Evolutionary conservation across 64 coral and sea anemone species (phyloP), one percentile per base, ranked within the genome.

Genomic region (Astreopora myriophthalma): DNA sequence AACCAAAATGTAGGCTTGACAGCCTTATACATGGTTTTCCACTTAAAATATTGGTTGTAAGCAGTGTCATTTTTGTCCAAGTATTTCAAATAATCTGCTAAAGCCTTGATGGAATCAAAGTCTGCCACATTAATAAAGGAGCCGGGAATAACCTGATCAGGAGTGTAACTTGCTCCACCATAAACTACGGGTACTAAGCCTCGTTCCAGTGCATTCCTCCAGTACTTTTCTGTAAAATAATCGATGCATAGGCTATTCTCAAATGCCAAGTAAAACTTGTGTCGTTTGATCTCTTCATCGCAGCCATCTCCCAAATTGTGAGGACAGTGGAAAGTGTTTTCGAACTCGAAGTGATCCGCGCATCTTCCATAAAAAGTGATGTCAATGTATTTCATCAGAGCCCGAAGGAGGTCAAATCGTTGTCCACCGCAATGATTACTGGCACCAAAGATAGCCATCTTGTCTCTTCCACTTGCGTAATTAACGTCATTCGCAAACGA

Each of bases 221-320:
- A 74, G 39, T 74, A 74, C 30, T 74, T 74, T 37, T 74, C 71
- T 74, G 71, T 74, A 16, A 74, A 22, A 19, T 74, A 74, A 33
- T 74, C 71, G 5, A 35, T n/a, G 36, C 71, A 74, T 3, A 74
- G 22, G 20, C 71, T 74, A 74, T 74, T 74, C 20, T 40, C 71
- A 74, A 74, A n/a, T 20, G 71, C 30, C 19, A 74, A 34, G 17
- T 74, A 74, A 37, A 74, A 74, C 22, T 74, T 74, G 13, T 74
- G 14, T 10, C 71, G 12, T 19, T 74, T 35, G 6, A 74, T 38
- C 22, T 74, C 35, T 33, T 74, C 34, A 3, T 11, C 16, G 34
- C 71, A 74, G 22, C 71, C 71, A 38, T 74, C 22, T 37, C 34
- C 71, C 34, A 74, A 17, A 19, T 74, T 74, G 17, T n/a, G 71